Conservation (phyloP, 2,888 invertebrate genomes). For the Eumerus sabulonum region DNA sequence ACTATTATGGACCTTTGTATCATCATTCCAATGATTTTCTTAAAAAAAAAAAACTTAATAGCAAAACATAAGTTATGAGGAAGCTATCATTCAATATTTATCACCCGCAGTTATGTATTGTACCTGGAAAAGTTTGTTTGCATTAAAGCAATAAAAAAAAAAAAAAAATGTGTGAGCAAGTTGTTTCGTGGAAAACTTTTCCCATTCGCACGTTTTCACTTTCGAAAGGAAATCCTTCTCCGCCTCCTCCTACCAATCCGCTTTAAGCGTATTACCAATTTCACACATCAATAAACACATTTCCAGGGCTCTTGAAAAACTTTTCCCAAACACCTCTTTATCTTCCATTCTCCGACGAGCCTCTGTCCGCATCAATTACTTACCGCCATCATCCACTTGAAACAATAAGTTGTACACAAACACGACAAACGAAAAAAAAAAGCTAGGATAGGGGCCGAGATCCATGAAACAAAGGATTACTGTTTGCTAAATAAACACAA, state of each 20-base stretch:
- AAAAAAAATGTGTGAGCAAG: too few species aligned
- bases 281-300: slow-evolving; percentile 65
- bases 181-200: too few species aligned
- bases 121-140: too few species aligned
- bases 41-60: too few species aligned
- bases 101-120: too few species aligned
- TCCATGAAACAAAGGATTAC: slow-evolving; percentile 63
- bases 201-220: too few species aligned
- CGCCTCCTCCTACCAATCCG: neutral
- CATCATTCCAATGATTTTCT: too few species aligned
- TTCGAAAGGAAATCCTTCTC: neutral
- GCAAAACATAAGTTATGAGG: too few species aligned
- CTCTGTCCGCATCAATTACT: slow-evolving; percentile 53
- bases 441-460: slow-evolving; percentile 33
- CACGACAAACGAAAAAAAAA: slow-evolving; percentile 2
- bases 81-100: too few species aligned
- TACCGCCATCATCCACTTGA: slow-evolving; percentile 24
- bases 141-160: too few species aligned
- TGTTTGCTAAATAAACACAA: slow-evolving; percentile 58
- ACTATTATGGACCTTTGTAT: too few species aligned
- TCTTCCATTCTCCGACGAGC: slow-evolving; percentile 15
- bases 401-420: slow-evolving; percentile 29
- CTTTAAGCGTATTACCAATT: slow-evolving; percentile 51
- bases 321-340: slow-evolving; percentile 57
- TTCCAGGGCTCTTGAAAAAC: slow-evolving; percentile 47